Conservation (phyloP, 1,140 invertebrate genomes). For the Drosophila arawakana region DNA sequence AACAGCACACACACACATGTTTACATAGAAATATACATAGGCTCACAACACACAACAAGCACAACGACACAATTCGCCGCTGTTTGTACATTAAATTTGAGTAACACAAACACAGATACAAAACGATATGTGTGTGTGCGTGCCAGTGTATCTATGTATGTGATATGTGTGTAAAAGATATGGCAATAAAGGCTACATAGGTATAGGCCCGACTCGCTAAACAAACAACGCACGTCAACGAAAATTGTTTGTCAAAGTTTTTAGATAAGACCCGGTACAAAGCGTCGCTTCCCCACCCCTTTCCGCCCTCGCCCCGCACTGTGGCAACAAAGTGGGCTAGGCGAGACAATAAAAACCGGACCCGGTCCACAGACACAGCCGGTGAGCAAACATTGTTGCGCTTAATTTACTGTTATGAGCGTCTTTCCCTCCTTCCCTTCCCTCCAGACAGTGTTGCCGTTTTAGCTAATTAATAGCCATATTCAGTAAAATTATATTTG, state of each 20-base stretch:
- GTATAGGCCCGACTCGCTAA: constrained; percentile 50
- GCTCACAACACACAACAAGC: no score
- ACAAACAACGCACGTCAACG: constrained; percentile 72
- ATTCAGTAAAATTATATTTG: no score
- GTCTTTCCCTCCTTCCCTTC: constrained; percentile 15
- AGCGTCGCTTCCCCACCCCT: background rate
- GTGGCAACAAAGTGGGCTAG: constrained; percentile 21
- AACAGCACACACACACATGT: constrained; percentile 49
- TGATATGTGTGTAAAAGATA: constrained; percentile 36
- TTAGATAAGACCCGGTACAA: constrained; percentile 71
- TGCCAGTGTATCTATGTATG: constrained; percentile 18
- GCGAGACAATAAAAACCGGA: constrained; percentile 50
- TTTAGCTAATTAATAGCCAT: no score
- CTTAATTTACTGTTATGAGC: constrained; percentile 73
- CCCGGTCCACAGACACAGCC: constrained; percentile 37
- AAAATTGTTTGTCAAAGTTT: constrained; percentile 81
- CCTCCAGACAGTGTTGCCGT: background rate
- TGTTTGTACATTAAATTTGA: constrained; percentile 77
- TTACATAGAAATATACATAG: no score
- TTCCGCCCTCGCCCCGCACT: background rate
- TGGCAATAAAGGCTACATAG: constrained; percentile 26
- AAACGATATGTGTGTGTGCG: background rate
- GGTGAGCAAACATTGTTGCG: constrained; percentile 67
- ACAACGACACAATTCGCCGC: constrained; percentile 42
- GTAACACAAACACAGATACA: constrained; percentile 32